Conservation (phyloP, 2,797 vertebrate genomes). For the Ficedula albicollis region DNA sequence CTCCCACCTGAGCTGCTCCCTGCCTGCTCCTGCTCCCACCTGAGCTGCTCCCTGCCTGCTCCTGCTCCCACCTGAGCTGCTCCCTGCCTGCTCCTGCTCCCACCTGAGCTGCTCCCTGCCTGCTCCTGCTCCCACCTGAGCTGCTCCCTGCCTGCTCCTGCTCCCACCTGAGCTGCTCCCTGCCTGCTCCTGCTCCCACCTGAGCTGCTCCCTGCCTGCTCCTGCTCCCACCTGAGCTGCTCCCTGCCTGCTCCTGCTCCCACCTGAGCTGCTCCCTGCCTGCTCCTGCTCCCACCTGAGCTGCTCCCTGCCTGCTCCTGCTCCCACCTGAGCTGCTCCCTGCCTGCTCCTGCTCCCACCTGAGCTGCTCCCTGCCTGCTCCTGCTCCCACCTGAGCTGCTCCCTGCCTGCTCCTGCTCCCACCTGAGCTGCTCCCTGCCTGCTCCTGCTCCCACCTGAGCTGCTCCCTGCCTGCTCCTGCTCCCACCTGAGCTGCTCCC, state of each 20-base stretch:
- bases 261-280: no score
- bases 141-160: background rate
- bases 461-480: conserved; percentile 47
- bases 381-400: conserved; percentile 63
- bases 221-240: conserved; percentile 72
- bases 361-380: no score
- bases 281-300: background rate
- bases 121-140: no score
- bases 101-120: background rate
- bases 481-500: background rate
- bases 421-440: no score
- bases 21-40: conserved; percentile 67
- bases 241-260: no score
- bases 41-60: conserved; percentile 27
- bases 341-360: conserved; percentile 68
- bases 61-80: background rate
- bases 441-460: background rate
- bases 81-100: background rate
- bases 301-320: no score
- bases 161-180: background rate
- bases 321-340: background rate
- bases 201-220: background rate
- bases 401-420: no score
- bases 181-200: background rate
- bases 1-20: background rate